These are phyloP conservation scores for Oreochromis niloticus DNA, from an alignment of 2,113 vertebrate species.

Conservation along the genomic window DNA sequence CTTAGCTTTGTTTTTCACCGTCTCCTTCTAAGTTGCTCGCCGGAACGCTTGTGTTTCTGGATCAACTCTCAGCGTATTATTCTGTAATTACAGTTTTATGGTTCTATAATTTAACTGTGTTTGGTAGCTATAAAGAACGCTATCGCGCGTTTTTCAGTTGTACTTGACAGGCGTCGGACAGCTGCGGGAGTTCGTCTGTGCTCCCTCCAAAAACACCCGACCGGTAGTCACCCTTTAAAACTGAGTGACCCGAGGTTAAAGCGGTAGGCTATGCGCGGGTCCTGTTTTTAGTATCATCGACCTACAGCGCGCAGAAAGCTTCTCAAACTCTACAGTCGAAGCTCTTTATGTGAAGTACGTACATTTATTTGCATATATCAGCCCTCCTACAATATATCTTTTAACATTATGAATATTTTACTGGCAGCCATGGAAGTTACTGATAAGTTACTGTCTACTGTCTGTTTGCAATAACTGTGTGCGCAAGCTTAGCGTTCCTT, in stretches of 20 bases:
- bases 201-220: background rate
- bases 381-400: background rate
- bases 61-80: accelerated
- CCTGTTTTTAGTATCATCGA: background rate
- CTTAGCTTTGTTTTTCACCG: background rate
- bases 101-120: background rate
- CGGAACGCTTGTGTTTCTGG: background rate
- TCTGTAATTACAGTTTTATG: accelerated
- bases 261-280: background rate
- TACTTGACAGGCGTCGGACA: background rate
- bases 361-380: background rate
- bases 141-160: background rate
- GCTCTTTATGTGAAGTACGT: background rate
- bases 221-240: background rate
- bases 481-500: background rate
- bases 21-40: background rate
- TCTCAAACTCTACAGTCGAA: background rate
- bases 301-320: accelerated
- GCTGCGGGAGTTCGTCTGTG: background rate
- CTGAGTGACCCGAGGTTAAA: background rate
- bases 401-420: background rate
- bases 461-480: background rate
- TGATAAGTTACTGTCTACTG: background rate
- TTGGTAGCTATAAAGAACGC: background rate
- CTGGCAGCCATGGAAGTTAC: background rate